phyloP scores from a whole-genome alignment of 64 coral and sea anemone species.

The Anthopleura sola region DNA sequence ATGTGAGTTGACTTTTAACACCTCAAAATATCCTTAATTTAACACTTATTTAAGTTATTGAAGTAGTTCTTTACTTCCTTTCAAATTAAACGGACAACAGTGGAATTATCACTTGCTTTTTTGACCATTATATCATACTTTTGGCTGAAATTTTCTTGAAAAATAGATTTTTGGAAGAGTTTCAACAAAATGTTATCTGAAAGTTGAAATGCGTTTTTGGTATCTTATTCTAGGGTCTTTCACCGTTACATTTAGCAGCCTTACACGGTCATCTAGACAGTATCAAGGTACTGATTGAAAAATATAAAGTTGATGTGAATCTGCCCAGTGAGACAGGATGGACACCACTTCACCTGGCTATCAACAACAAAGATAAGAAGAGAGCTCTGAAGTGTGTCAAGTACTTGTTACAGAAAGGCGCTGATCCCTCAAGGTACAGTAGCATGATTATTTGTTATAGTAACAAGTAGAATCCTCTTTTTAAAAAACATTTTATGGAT shows the following conservation, averaged over 20 bases:
- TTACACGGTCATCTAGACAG: conserved; percentile 91
- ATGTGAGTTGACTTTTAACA: conserved; percentile 45
- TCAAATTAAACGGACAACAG: background rate
- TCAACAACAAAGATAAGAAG: conserved; percentile 73
- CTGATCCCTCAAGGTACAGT: conserved; percentile 83
- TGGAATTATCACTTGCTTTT: background rate
- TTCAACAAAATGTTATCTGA: too few species aligned
- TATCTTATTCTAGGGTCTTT: conserved; percentile 56
- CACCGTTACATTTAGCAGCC: conserved; percentile 85
- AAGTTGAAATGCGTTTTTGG: background rate
- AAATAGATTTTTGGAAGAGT: too few species aligned
- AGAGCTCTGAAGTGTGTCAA: conserved; percentile 68
- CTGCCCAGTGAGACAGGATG: conserved; percentile 86
- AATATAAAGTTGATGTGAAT: conserved; percentile 79
- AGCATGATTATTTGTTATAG: background rate
- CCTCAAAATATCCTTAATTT: conserved; percentile 7
- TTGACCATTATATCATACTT: background rate
- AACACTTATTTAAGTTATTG: background rate
- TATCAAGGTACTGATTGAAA: conserved; percentile 76
- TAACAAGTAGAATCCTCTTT: background rate
- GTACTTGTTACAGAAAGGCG: conserved; percentile 77
- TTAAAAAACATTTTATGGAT: too few species aligned
- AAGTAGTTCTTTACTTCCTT: background rate
- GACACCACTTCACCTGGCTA: conserved; percentile 86
- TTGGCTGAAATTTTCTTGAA: background rate